Conservation (phyloP, 2,888 invertebrate species). For the Taphrorychus bicolor region DNA sequence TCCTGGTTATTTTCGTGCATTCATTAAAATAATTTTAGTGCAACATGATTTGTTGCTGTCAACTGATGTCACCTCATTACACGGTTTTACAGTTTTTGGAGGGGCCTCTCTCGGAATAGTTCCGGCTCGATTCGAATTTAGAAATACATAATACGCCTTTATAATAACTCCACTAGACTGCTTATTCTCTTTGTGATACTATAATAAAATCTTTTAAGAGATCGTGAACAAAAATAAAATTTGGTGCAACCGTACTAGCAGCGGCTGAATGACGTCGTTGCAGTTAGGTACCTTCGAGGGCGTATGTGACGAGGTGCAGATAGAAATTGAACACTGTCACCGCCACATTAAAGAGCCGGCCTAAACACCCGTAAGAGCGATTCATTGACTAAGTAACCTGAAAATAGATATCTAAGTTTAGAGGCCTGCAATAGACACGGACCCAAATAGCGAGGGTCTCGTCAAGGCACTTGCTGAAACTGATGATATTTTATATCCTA, state of each 20-base stretch:
- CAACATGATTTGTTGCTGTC: conserved; percentile 26
- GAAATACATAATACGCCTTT: too few species aligned
- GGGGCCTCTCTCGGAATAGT: conserved; percentile 19
- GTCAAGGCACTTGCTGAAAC: conserved; percentile 19
- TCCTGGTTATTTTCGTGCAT: conserved; percentile 22
- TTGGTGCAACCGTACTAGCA: background rate
- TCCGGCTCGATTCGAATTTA: conserved; percentile 1
- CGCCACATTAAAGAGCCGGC: conserved; percentile 27
- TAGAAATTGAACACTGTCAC: conserved; percentile 45
- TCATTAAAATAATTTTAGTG: conserved; percentile 29
- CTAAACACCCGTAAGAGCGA: conserved; percentile 34
- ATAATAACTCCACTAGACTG: too few species aligned
- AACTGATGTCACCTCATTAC: conserved; percentile 22
- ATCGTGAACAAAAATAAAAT: background rate
- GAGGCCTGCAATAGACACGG: conserved; percentile 20
- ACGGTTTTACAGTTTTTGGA: conserved; percentile 20
- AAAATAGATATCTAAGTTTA: conserved; percentile 45
- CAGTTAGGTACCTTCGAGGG: conserved; percentile 24
- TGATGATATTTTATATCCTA: conserved; percentile 6
- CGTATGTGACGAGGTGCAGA: conserved; percentile 46
- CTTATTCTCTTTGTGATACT: too few species aligned
- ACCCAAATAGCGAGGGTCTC: conserved; percentile 26
- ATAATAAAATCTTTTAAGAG: background rate
- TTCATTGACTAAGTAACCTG: conserved; percentile 45
- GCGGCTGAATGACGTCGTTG: background rate